phyloP scores from a whole-genome alignment of 2,113 vertebrate species.

The Melanerpes aurifrons region DNA sequence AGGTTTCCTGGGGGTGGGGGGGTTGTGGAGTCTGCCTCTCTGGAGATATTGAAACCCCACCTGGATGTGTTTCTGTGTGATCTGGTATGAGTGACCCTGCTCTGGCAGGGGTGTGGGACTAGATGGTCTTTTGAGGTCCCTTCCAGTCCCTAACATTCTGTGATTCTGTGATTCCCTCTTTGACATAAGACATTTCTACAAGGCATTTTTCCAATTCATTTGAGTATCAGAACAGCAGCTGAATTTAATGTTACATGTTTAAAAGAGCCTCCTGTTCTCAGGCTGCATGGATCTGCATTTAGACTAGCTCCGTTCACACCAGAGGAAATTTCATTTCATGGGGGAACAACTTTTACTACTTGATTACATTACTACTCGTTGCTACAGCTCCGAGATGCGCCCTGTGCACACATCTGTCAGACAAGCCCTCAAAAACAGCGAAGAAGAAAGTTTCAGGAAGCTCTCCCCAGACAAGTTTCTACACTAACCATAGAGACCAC shows the following conservation, averaged over 20 bases:
- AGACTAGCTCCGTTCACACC: neutral
- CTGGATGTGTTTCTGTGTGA: too few relatives aligned
- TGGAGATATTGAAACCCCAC: too few relatives aligned
- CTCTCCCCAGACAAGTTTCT: conserved; percentile 45
- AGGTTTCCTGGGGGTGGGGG: too few relatives aligned
- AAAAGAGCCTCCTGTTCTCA: neutral
- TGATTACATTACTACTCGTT: neutral
- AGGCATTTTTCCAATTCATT: neutral
- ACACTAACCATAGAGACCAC: conserved; percentile 46
- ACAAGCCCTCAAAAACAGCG: neutral
- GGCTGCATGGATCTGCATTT: accelerated
- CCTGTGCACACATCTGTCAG: neutral
- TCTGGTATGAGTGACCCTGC: too few relatives aligned
- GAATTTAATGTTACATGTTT: neutral
- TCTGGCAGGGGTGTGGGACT: too few relatives aligned
- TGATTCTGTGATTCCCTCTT: too few relatives aligned
- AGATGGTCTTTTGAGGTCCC: too few relatives aligned
- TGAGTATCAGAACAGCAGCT: neutral
- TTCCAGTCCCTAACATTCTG: too few relatives aligned
- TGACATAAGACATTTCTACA: neutral
- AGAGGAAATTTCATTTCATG: neutral
- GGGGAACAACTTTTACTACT: neutral
- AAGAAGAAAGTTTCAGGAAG: conserved; percentile 66
- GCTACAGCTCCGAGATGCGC: neutral
- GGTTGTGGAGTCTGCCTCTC: too few relatives aligned